Evolutionary conservation across 2,113 vertebrate species (phyloP).

Genomic region (Platysteira castanea): DNA sequence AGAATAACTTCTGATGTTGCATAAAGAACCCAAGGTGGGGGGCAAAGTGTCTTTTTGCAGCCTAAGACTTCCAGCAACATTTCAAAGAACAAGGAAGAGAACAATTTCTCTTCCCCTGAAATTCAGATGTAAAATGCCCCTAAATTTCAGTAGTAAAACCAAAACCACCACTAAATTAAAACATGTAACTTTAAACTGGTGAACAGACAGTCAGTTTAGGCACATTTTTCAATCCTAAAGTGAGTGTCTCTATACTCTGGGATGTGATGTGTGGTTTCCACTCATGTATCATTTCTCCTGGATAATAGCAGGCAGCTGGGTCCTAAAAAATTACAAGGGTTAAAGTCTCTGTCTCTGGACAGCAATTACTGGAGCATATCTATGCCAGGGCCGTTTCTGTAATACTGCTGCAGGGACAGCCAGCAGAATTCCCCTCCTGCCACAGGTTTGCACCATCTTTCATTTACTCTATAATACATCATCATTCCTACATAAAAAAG

Average conservation of each 20-base stretch:
- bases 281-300: background rate
- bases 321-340: background rate
- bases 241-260: background rate
- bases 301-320: background rate
- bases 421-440: background rate
- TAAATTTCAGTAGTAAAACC: background rate
- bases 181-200: background rate
- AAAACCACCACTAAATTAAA: background rate
- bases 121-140: background rate
- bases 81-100: background rate
- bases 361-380: background rate
- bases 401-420: background rate
- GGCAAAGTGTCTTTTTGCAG: background rate
- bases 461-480: background rate
- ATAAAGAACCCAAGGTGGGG: background rate
- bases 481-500: background rate
- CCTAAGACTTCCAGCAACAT: background rate
- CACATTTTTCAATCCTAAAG: background rate
- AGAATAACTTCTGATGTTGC: background rate
- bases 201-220: background rate
- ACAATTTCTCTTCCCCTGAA: background rate
- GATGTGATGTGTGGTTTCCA: background rate
- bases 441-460: background rate
- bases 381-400: background rate
- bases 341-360: background rate